phyloP scores from a whole-genome alignment of 2,888 invertebrate genomes.

The Drosophila vallismaia region DNA sequence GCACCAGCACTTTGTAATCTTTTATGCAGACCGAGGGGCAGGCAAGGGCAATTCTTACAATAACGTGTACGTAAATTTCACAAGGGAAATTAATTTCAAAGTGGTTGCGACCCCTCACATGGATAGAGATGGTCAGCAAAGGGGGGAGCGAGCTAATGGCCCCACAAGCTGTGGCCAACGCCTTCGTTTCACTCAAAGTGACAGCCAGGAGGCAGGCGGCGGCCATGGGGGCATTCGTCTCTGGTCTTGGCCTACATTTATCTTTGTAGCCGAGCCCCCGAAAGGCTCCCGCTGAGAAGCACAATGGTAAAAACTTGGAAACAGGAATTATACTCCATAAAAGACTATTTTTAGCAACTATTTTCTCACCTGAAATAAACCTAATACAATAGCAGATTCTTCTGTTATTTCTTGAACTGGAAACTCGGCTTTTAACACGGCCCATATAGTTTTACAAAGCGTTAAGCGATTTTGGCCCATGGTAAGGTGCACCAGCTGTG shows the following conservation, averaged over 20 bases:
- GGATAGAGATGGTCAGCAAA: neutral
- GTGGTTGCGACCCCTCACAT: conserved; percentile 54
- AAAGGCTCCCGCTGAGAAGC: conserved; percentile 3
- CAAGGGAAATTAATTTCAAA: conserved; percentile 77
- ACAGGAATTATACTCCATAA: no score
- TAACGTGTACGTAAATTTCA: conserved; percentile 74
- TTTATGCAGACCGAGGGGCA: conserved; percentile 13
- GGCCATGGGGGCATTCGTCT: conserved; percentile 35
- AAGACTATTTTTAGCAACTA: no score
- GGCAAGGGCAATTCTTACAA: conserved; percentile 22
- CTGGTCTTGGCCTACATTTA: conserved; percentile 72
- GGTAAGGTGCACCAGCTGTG: conserved; percentile 33
- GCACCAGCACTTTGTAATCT: neutral
- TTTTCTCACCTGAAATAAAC: neutral
- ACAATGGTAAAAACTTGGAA: conserved; percentile 46
- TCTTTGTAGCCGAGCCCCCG: conserved; percentile 49
- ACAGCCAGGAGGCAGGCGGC: conserved; percentile 55
- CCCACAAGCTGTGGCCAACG: conserved; percentile 61
- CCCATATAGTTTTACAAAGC: neutral
- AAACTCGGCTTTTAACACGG: neutral
- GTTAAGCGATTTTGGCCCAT: conserved; percentile 4
- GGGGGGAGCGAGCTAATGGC: conserved; percentile 56
- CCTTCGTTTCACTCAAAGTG: conserved; percentile 52
- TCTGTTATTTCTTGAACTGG: no score
- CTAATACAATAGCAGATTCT: neutral